These are phyloP conservation scores for Centropyge bicolor DNA, from an alignment of 2,797 vertebrate genomes.

Conservation along the genomic window DNA sequence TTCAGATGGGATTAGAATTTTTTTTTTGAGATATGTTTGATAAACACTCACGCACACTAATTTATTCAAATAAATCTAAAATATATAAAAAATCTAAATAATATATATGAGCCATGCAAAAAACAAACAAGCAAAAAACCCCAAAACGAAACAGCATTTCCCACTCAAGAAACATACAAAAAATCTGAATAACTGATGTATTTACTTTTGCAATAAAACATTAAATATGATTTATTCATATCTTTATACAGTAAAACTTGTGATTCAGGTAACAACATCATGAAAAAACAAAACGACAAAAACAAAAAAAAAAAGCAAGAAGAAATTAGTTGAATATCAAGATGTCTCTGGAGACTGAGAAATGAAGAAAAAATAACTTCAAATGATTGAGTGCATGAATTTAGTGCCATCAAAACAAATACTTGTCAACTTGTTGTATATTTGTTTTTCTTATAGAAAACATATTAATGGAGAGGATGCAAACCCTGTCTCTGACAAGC, in stretches of 20 bases:
- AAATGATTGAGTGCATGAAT: background rate
- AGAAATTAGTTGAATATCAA: constrained; percentile 79
- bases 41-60: background rate
- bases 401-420: background rate
- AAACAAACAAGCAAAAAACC: no score
- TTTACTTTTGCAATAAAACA: background rate
- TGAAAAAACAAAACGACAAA: constrained; percentile 29
- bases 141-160: background rate
- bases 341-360: constrained; percentile 88
- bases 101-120: no score
- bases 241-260: background rate
- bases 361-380: constrained; percentile 61
- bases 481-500: constrained; percentile 75
- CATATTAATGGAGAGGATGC: constrained; percentile 87
- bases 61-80: no score
- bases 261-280: background rate
- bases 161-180: background rate
- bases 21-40: background rate
- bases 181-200: background rate
- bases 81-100: no score
- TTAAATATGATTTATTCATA: background rate
- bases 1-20: constrained; percentile 2
- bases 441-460: constrained; percentile 73
- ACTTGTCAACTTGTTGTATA: background rate
- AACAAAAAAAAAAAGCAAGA: background rate